phyloP scores from a whole-genome alignment of 1,140 invertebrate species.

The Maconellicoccus hirsutus region DNA sequence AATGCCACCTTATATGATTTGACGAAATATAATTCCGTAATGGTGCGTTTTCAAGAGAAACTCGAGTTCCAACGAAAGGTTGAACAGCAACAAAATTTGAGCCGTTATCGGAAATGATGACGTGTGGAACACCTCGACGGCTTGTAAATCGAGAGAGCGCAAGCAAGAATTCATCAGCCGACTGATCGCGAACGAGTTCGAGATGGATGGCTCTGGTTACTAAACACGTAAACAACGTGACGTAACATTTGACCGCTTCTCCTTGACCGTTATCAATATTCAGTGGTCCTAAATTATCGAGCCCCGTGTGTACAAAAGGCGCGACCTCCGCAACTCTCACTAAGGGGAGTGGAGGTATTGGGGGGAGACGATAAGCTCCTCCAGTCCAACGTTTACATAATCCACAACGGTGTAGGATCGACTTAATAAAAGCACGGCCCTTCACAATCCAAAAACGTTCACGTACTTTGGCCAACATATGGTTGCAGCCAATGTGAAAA shows the following conservation, averaged over 20 bases:
- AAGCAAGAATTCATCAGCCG: constrained; percentile 30
- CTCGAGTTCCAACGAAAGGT: background rate
- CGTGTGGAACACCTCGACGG: constrained; percentile 25
- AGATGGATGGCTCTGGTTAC: constrained; percentile 32
- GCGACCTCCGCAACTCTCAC: background rate
- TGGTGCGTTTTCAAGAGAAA: background rate
- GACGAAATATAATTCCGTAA: background rate
- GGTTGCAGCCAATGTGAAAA: too few species aligned
- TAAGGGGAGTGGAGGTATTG: background rate
- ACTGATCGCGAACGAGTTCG: constrained; percentile 31
- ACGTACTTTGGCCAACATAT: too few species aligned
- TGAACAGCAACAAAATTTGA: constrained; percentile 25
- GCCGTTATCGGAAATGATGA: constrained; percentile 25
- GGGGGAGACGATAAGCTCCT: background rate
- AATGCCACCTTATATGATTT: constrained; percentile 31
- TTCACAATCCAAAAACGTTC: too few species aligned
- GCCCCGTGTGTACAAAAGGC: constrained; percentile 16
- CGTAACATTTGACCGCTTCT: background rate
- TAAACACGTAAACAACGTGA: constrained; percentile 32
- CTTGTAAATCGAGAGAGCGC: constrained; percentile 31
- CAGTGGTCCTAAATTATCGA: constrained; percentile 13
- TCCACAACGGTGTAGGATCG: too few species aligned
- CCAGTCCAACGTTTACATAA: too few species aligned
- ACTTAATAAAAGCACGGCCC: too few species aligned
- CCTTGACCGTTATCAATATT: background rate